Percentiles rank a stretch among this genome's conserved stretches.
phyloP scores from a whole-genome alignment of 2,113 vertebrate species.

The Nothoprocta pentlandii region DNA sequence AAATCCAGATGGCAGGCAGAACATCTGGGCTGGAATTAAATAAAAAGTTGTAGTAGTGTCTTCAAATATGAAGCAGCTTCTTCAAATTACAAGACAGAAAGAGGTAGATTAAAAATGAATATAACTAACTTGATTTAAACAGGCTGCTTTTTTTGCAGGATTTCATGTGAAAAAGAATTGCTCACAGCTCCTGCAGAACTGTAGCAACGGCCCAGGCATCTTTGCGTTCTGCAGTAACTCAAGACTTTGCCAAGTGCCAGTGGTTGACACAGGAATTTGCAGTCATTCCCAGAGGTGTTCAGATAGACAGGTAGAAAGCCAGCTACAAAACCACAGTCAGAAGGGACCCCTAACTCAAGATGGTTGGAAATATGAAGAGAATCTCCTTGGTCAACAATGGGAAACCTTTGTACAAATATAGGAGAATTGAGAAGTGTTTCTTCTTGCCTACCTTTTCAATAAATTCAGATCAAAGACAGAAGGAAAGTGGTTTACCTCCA shows the following conservation, averaged over 20 bases:
- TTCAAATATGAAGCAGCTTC: background rate
- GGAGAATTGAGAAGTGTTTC: background rate
- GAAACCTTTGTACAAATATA: background rate
- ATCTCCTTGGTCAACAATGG: background rate
- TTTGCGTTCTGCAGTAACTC: background rate
- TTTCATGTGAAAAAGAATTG: background rate
- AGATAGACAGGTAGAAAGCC: constrained; percentile 24
- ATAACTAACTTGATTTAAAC: background rate
- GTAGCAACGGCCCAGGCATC: background rate
- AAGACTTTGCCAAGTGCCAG: constrained; percentile 11
- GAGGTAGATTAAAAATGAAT: background rate
- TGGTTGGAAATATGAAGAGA: background rate
- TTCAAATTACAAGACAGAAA: background rate
- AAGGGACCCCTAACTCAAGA: background rate
- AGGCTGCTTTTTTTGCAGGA: background rate
- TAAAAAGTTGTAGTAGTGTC: background rate
- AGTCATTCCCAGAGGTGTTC: constrained; percentile 3
- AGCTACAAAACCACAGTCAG: constrained; percentile 12
- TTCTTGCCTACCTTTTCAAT: background rate
- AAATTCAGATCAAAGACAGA: background rate
- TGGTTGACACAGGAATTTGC: constrained; percentile 24
- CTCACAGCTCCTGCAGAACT: background rate
- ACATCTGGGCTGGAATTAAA: background rate
- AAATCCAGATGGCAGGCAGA: background rate
- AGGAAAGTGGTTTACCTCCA: background rate